Percentiles rank a stretch among this genome's conserved stretches.
Conservation (phyloP, 2,888 invertebrate genomes). For the Miltochrista miniata region DNA sequence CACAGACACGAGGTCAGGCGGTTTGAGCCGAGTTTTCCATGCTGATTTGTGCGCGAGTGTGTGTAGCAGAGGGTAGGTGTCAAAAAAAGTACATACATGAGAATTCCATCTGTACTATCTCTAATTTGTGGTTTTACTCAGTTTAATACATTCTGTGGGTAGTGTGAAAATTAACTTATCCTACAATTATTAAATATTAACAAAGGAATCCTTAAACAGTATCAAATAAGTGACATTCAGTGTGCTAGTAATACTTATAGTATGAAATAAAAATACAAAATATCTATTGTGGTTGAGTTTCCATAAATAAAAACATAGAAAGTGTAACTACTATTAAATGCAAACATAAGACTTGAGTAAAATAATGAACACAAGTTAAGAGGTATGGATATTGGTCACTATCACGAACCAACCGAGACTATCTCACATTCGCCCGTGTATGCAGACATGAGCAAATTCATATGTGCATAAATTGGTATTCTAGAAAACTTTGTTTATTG, state of each 20-base stretch:
- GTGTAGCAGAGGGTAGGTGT: too few species aligned
- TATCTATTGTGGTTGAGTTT: slow-evolving; percentile 43
- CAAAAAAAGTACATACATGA: too few species aligned
- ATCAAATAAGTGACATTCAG: slow-evolving; percentile 53
- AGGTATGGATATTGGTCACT: slow-evolving; percentile 28
- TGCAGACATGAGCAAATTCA: not conserved
- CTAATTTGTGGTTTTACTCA: too few species aligned
- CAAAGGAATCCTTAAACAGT: slow-evolving; percentile 33
- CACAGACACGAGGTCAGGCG: too few species aligned
- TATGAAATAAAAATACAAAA: slow-evolving; percentile 43
- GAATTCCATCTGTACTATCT: too few species aligned
- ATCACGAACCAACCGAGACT: not conserved
- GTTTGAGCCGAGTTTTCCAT: too few species aligned
- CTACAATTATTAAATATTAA: slow-evolving; percentile 34
- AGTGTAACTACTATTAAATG: slow-evolving; percentile 55
- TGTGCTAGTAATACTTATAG: slow-evolving; percentile 57
- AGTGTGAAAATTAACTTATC: slow-evolving; percentile 23
- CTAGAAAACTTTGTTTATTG: not conserved
- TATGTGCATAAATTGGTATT: not conserved
- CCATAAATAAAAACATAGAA: slow-evolving; percentile 48
- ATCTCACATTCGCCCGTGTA: not conserved
- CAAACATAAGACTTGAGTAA: slow-evolving; percentile 45
- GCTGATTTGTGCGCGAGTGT: too few species aligned
- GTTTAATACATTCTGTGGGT: slow-evolving; percentile 23
- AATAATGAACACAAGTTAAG: slow-evolving; percentile 60